Conservation (phyloP, 2,888 invertebrate genomes). For the Mellilla xanthometata region DNA sequence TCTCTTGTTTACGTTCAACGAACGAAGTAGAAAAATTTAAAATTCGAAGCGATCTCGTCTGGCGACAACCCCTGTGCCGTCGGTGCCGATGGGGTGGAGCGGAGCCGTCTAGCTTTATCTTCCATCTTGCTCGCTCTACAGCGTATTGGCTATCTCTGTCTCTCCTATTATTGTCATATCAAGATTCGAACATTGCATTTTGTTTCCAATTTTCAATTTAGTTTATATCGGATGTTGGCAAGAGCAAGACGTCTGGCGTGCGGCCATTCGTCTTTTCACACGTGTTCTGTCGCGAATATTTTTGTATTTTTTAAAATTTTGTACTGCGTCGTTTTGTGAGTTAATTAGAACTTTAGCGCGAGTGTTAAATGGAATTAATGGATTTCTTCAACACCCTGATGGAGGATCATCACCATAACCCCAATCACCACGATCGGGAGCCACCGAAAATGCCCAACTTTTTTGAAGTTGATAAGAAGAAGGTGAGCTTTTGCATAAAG, state of each 20-base stretch:
- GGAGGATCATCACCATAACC: conserved; percentile 60
- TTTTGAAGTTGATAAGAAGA: conserved; percentile 75
- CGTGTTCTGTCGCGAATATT: conserved; percentile 60
- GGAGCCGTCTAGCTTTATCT: conserved; percentile 58
- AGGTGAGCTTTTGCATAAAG: conserved; percentile 44
- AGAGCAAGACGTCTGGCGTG: conserved; percentile 73
- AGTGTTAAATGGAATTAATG: conserved; percentile 68
- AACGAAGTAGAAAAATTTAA: conserved; percentile 70
- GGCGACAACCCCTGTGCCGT: conserved; percentile 78
- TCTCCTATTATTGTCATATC: conserved; percentile 81
- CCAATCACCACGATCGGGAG: conserved; percentile 53
- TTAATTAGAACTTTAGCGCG: conserved; percentile 38
- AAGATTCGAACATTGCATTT: conserved; percentile 80
- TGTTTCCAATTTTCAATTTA: conserved; percentile 82
- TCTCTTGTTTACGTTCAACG: conserved; percentile 47
- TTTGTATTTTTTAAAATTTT: conserved; percentile 41
- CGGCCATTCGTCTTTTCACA: conserved; percentile 62
- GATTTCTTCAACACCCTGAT: conserved; percentile 67
- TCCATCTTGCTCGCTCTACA: conserved; percentile 53
- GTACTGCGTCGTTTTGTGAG: conserved; percentile 43
- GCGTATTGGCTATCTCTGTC: conserved; percentile 60
- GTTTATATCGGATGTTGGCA: conserved; percentile 80
- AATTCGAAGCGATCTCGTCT: conserved; percentile 72
- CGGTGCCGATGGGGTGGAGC: conserved; percentile 76
- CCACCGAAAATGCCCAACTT: conserved; percentile 73